Percentiles rank a stretch among this genome's conserved stretches.
These are phyloP conservation scores for Osmerus mordax DNA, from an alignment of 2,113 vertebrate genomes.

Conservation along the genomic window DNA sequence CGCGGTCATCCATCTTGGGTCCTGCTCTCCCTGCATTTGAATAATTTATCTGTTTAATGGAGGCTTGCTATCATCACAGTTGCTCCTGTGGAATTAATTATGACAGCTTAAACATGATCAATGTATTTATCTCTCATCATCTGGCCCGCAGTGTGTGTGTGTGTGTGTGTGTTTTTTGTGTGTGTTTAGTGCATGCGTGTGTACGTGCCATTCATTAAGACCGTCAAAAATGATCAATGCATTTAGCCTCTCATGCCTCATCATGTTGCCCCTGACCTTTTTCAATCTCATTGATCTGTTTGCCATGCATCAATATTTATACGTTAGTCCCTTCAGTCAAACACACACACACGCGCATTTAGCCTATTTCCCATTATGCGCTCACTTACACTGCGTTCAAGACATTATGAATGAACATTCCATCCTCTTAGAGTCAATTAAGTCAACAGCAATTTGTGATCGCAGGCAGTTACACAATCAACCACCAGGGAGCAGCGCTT, in stretches of 20 bases:
- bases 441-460: background rate
- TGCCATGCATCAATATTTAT: constrained; percentile 65
- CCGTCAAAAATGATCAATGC: constrained; percentile 55
- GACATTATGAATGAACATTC: constrained; percentile 53
- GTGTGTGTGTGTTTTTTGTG: constrained; percentile 10
- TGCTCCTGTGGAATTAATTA: constrained; percentile 68
- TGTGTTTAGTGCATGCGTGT: constrained; percentile 14
- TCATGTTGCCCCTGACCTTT: constrained; percentile 59
- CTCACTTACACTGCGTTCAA: constrained; percentile 60
- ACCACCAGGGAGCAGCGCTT: background rate
- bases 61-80: constrained; percentile 59
- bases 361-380: constrained; percentile 58
- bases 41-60: constrained; percentile 66
- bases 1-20: constrained; percentile 58
- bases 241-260: constrained; percentile 42
- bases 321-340: constrained; percentile 35
- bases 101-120: constrained; percentile 67
- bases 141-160: constrained; percentile 26
- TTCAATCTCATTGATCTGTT: constrained; percentile 70
- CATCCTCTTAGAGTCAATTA: constrained; percentile 7
- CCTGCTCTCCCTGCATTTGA: constrained; percentile 56
- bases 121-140: constrained; percentile 60
- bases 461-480: background rate
- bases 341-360: constrained; percentile 2
- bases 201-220: constrained; percentile 57